phyloP scores from a whole-genome alignment of 2,888 invertebrate genomes.

The Agonopterix alstromeriana region DNA sequence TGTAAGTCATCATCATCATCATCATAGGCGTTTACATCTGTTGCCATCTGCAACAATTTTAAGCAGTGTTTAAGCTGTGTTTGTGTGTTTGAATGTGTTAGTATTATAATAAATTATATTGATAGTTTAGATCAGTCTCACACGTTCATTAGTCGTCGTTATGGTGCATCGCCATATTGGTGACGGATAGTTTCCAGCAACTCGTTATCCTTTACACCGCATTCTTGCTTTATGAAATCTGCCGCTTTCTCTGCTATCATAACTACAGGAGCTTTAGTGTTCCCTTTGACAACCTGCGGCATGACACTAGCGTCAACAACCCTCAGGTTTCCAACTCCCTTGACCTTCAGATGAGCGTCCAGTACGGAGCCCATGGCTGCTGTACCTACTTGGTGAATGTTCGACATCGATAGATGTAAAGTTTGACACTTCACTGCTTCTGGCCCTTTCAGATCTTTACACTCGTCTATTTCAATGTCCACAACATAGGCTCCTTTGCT shows the following conservation, averaged over 20 bases:
- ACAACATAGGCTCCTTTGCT: slow-evolving; percentile 34
- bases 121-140: too few relatives aligned
- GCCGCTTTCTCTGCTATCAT: slow-evolving; percentile 61
- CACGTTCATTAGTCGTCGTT: too few relatives aligned
- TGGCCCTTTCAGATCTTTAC: slow-evolving; percentile 25
- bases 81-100: too few relatives aligned
- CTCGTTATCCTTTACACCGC: too few relatives aligned
- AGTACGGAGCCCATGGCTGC: slow-evolving; percentile 51
- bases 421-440: slow-evolving; percentile 64
- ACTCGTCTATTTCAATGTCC: slow-evolving; percentile 31
- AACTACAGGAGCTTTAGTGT: slow-evolving; percentile 57
- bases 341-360: slow-evolving; percentile 36
- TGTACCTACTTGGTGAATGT: slow-evolving; percentile 61
- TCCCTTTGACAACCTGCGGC: slow-evolving; percentile 48
- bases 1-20: too few relatives aligned
- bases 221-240: slow-evolving; percentile 36
- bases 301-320: slow-evolving; percentile 60
- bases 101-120: too few relatives aligned
- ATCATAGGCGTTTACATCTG: too few relatives aligned
- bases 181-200: too few relatives aligned
- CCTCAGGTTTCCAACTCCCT: slow-evolving; percentile 34
- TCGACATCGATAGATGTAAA: slow-evolving; percentile 39
- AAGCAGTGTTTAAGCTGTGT: too few relatives aligned
- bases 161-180: too few relatives aligned
- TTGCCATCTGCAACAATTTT: too few relatives aligned